Base-by-base conservation (phyloP, 2,888 invertebrate species). In the Rhagonycha fulva region DNA sequence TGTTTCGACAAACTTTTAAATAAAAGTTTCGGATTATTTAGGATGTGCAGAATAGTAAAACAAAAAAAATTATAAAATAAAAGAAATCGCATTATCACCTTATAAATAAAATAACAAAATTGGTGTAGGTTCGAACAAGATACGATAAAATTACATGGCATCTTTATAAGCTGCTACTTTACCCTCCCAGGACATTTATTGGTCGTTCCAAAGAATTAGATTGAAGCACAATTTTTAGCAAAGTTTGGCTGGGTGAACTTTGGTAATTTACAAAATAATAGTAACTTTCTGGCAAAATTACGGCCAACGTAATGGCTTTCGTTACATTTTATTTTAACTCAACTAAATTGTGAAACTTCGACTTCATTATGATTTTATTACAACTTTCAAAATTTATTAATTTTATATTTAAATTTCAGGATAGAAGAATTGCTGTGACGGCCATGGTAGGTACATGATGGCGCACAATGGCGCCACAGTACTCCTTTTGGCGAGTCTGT, bases 401-500 rank as follows among this genome's bases (percentile, higher is more conserved):
- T 66, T 66, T 66, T 66, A n/a, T 66, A 66, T 66, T 66, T 24
- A 24, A 66, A 66, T 77, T 77, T 23, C 77, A 77, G 77, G 68
- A 62, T 70, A 47, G 61, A 66, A 61, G 47, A 68, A 72, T 69
- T 24, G 63, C 62, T 70, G 69, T 75, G 70, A 73, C 75, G 71
- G 68, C 60, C 68, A 80, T 80, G 80, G 79, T 76, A 81, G 82
- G 81, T 81, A 81, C 84, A 83, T 85, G 82, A 84, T 84, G 85
- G 84, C 84, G 83, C 83, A 81, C 82, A 78, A 84, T 85, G 85
- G 84, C 85, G 84, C 85, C 83, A 81, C 80, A 73, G 79, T 83
- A 28, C 80, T 84, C 70, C 79, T 84, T 72, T 80, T 84, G 80
- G 83, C 82, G 80, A 79, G 82, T 81, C 79, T 83, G 78, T 78